Conservation (phyloP, 2,888 invertebrate species). For the Amphimallon solstitiale region DNA sequence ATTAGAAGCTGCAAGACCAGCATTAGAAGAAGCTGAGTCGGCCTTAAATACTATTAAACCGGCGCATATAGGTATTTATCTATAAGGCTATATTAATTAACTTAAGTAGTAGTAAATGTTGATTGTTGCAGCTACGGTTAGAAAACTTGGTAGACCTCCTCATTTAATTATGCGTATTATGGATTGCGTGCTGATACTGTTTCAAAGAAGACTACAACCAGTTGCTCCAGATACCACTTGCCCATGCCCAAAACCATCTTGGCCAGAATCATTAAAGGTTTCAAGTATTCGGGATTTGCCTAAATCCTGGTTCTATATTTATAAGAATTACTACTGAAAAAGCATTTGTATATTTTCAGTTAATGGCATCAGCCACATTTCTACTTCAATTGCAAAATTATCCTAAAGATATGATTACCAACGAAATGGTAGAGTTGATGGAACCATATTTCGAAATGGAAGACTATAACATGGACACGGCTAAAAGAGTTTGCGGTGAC, state of each 20-base stretch:
- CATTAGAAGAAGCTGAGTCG: conserved; percentile 93
- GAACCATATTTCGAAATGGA: conserved; percentile 95
- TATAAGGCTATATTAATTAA: too few relatives aligned
- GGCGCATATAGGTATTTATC: conserved; percentile 82
- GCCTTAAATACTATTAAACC: conserved; percentile 97
- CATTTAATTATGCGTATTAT: conserved; percentile 98
- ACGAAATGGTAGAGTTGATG: conserved; percentile 94
- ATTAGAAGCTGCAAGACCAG: conserved; percentile 94
- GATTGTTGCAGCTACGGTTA: conserved; percentile 74
- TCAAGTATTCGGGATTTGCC: too few relatives aligned
- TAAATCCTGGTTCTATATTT: too few relatives aligned
- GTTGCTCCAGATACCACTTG: conserved; percentile 83
- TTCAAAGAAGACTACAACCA: conserved; percentile 88
- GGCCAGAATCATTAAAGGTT: conserved; percentile 94
- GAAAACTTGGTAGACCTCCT: conserved; percentile 94
- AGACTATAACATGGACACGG: conserved; percentile 97
- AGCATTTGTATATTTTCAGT: conserved; percentile 63
- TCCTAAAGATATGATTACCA: conserved; percentile 95
- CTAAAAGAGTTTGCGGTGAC: conserved; percentile 94
- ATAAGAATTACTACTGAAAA: neutral
- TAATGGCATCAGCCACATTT: conserved; percentile 97
- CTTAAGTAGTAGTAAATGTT: neutral
- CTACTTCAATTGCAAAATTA: conserved; percentile 91
- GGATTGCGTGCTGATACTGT: conserved; percentile 94
- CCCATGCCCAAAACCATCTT: conserved; percentile 92